Percentiles rank a stretch among this genome's conserved stretches.
Evolutionary conservation across 2,888 invertebrate genomes (phyloP).

Genomic region (Ormyrus labotus): DNA sequence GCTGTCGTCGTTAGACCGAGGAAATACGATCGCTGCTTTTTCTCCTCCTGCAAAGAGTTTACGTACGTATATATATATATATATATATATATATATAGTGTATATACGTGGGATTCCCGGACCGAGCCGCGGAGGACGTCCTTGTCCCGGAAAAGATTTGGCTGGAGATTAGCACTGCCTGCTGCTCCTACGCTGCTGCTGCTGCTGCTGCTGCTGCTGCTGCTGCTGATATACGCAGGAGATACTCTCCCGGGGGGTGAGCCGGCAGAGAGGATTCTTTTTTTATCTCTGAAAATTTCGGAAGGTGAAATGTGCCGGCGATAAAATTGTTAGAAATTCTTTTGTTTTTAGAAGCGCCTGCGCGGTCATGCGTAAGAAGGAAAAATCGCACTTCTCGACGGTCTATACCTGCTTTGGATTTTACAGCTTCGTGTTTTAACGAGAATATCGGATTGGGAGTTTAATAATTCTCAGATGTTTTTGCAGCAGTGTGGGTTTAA

Average conservation of each 20-base stretch:
- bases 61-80: neutral
- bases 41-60: neutral
- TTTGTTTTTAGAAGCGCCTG: neutral
- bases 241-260: neutral
- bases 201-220: too few species aligned
- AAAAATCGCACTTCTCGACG: too few species aligned
- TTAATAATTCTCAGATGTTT: too few species aligned
- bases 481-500: too few species aligned
- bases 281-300: constrained; percentile 42
- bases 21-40: constrained; percentile 59
- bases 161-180: constrained; percentile 20
- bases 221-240: neutral
- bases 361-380: neutral
- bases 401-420: too few species aligned
- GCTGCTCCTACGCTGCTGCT: too few species aligned
- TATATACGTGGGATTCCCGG: neutral
- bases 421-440: too few species aligned
- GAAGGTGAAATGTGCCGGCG: constrained; percentile 23
- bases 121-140: neutral
- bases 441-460: too few species aligned
- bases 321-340: constrained; percentile 15
- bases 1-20: constrained; percentile 59
- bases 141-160: constrained; percentile 39
- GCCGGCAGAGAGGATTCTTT: neutral
- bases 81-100: neutral